These are phyloP conservation scores for Diploptera punctata DNA, from an alignment of 2,888 invertebrate genomes.

Conservation along the genomic window DNA sequence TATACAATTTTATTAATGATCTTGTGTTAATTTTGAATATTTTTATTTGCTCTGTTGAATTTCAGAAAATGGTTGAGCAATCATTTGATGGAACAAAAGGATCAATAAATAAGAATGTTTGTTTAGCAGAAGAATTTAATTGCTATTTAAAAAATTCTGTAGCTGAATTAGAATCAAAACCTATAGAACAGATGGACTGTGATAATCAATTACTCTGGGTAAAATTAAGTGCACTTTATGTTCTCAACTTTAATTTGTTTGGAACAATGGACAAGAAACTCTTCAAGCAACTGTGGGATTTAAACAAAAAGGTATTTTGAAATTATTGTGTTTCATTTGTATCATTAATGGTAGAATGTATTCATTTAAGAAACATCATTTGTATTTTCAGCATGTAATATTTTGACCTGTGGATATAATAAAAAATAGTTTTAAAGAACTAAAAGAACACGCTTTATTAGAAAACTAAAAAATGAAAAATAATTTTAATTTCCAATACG, in stretches of 20 bases:
- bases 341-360: too few relatives aligned
- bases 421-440: too few relatives aligned
- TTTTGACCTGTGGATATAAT: too few relatives aligned
- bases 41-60: background rate
- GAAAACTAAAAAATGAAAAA: too few relatives aligned
- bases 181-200: conserved; percentile 58
- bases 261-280: conserved; percentile 78
- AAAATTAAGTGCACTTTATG: conserved; percentile 71
- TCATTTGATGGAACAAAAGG: conserved; percentile 44
- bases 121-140: conserved; percentile 68
- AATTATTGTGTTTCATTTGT: too few relatives aligned
- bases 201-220: conserved; percentile 63
- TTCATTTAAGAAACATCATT: too few relatives aligned
- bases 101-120: conserved; percentile 45
- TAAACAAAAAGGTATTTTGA: conserved; percentile 71
- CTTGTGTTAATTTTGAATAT: too few relatives aligned
- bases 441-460: too few relatives aligned
- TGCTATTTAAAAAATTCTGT: conserved; percentile 69
- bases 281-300: conserved; percentile 74
- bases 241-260: conserved; percentile 74
- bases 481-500: too few relatives aligned
- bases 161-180: conserved; percentile 63
- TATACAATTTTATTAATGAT: too few relatives aligned
- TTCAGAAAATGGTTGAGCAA: conserved; percentile 44
- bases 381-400: too few relatives aligned